Evolutionary conservation across 2,113 vertebrate species (phyloP).

Genomic region (Pampusana beccarii): DNA sequence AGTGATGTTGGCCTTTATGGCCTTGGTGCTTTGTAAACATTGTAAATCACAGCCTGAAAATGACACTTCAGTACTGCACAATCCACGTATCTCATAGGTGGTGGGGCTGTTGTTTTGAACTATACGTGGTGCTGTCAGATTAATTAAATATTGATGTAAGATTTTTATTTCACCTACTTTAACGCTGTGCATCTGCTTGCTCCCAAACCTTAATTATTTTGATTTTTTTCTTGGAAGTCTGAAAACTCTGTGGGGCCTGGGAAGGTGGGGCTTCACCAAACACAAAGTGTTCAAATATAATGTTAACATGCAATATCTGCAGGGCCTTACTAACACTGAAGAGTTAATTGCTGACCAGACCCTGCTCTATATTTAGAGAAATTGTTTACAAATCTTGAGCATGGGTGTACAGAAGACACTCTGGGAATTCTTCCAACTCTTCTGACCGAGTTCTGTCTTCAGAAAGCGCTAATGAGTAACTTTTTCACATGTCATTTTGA

Average conservation of each 20-base stretch:
- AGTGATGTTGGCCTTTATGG: not conserved
- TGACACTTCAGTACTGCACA: not conserved
- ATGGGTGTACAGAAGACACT: not conserved
- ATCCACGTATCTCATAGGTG: not conserved
- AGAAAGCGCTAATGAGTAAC: not conserved
- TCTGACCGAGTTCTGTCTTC: not conserved
- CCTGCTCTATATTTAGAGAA: slow-evolving; percentile 19
- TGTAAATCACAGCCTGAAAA: not conserved
- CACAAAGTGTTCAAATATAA: not conserved
- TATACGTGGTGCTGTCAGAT: not conserved
- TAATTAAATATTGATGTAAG: not conserved
- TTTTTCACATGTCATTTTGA: not conserved
- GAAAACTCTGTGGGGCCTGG: not conserved
- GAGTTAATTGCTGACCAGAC: not conserved
- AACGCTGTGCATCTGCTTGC: not conserved
- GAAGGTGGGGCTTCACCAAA: not conserved
- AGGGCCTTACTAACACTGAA: not conserved
- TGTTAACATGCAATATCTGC: not conserved
- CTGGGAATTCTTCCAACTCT: slow-evolving; percentile 42
- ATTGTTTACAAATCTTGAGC: not conserved
- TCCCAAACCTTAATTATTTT: not conserved
- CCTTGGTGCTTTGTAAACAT: not conserved
- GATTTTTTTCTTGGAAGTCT: not conserved
- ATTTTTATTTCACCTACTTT: not conserved
- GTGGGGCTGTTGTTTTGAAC: not conserved